Base-by-base conservation (phyloP, 1,140 invertebrate genomes). In the Ectropis grisescens region DNA sequence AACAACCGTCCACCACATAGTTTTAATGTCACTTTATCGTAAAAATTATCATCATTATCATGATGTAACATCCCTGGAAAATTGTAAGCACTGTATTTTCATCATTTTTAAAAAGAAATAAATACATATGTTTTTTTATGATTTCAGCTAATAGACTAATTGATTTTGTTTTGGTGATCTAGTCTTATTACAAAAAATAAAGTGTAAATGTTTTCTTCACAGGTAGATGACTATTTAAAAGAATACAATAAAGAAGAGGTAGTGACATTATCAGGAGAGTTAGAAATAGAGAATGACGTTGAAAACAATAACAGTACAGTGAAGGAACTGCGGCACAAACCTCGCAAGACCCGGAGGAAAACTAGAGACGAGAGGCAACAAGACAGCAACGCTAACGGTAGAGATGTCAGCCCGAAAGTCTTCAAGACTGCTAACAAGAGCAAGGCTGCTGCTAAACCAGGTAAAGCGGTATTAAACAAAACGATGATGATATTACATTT, bases 211-310 rank as follows among this genome's bases (percentile, higher is more conserved):
- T n/a, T n/a, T n/a, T n/a, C n/a, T n/a, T n/a, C n/a, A 19, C 39
- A 76, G 75, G 79, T 83, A 35, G 82, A 83, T 51, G 82, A 82
- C 37, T 83, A 83, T 44, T 55, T 83, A 8, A 82, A 76, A 50
- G 78, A 83, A 39, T 83, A 83, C 29, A 82, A 83, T 23, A 81
- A 75, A 47, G 74, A 80, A 44, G 80, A 83, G 58, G 80, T 76
- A 2, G 76, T 82, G 2, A 83, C 78, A n/a, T 38, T 83, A 2
- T 82, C 80, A 32, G 82, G 82, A 12, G 82, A 83, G 26, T 39
- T 83, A 16, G 80, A 83, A 41, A 82, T 82, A 31, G 82, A 82
- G 36, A 76, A 83, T 53, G 82, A 82, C 57, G 40, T 72, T 7
- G 76, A 76, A 16, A 82, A 82, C 38, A 83, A 82, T 38, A 82